These are phyloP conservation scores for Oryzias javanicus DNA, from an alignment of 2,113 vertebrate genomes.

Conservation along the genomic window DNA sequence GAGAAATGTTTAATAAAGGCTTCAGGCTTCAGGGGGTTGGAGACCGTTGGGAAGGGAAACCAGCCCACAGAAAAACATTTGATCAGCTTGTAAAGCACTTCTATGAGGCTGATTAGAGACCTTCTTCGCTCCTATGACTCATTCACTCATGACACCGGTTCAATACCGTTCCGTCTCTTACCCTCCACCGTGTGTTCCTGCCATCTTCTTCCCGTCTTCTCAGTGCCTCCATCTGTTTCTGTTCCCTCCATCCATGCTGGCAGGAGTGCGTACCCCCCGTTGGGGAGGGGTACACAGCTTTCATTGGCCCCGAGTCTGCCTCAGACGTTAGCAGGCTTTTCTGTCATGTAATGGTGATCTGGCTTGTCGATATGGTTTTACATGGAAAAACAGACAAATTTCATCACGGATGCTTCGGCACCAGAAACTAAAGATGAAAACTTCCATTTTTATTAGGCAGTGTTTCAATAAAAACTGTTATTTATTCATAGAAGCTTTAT, in stretches of 20 bases:
- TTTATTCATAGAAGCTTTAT: too few species aligned
- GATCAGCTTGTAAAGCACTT: too few species aligned
- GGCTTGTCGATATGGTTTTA: too few species aligned
- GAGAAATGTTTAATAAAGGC: conserved; percentile 6
- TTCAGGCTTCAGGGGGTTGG: background rate
- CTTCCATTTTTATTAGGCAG: too few species aligned
- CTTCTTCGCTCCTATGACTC: too few species aligned
- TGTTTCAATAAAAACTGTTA: too few species aligned
- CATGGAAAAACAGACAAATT: too few species aligned
- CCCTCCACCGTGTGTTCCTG: conserved; percentile 30
- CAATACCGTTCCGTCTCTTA: conserved; percentile 22
- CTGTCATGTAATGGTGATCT: too few species aligned
- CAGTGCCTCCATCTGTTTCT: conserved; percentile 56
- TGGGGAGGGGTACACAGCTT: background rate
- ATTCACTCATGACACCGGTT: conserved; percentile 2
- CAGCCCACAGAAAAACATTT: background rate
- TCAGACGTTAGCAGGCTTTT: too few species aligned
- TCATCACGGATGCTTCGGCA: too few species aligned
- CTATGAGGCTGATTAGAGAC: conserved; percentile 53
- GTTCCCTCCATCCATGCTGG: conserved; percentile 36
- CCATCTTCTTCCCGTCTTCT: conserved; percentile 41
- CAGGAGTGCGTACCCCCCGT: conserved; percentile 23
- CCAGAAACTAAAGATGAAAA: too few species aligned
- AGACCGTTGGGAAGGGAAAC: background rate
- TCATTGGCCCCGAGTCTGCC: background rate